A percentile compares a stretch with the other conserved stretches of the same genome.
Evolutionary conservation across 2,888 invertebrate species (phyloP).

Genomic region (Altica lythri): DNA sequence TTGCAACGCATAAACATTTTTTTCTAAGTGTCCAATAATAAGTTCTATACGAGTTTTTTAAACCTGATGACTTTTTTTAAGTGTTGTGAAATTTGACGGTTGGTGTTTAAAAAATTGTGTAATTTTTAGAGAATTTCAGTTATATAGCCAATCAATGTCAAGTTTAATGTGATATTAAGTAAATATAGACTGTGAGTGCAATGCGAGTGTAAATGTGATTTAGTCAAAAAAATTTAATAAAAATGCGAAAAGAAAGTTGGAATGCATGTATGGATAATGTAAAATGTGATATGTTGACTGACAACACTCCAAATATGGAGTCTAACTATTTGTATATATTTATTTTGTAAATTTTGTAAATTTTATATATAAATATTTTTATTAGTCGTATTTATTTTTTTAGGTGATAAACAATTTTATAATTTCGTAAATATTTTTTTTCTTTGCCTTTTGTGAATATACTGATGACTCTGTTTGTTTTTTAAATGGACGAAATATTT

Average conservation of each 20-base stretch:
- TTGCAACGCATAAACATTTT: too few species aligned
- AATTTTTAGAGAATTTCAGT: too few species aligned
- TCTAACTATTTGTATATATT: slow-evolving; percentile 52
- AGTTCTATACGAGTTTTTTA: too few species aligned
- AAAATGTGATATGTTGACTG: slow-evolving; percentile 37
- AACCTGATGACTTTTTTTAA: too few species aligned
- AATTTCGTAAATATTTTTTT: slow-evolving; percentile 25
- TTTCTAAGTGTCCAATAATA: too few species aligned
- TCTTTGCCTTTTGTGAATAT: slow-evolving; percentile 34
- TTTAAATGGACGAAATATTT: slow-evolving; percentile 6
- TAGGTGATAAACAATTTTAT: slow-evolving; percentile 37
- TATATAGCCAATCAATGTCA: slow-evolving; percentile 40
- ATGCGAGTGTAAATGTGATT: slow-evolving; percentile 50
- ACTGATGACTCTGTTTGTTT: not conserved
- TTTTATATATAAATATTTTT: slow-evolving; percentile 48
- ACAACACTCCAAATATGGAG: slow-evolving; percentile 46
- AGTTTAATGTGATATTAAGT: slow-evolving; percentile 54
- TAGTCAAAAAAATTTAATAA: slow-evolving; percentile 39
- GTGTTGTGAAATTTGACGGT: too few species aligned
- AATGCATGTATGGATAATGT: slow-evolving; percentile 2
- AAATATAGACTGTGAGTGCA: slow-evolving; percentile 52
- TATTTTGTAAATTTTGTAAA: slow-evolving; percentile 50
- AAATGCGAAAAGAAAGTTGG: not conserved
- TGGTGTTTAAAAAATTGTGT: too few species aligned
- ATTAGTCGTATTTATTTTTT: slow-evolving; percentile 49